Conservation (phyloP, 2,888 invertebrate genomes). For the Clunio marinus region DNA sequence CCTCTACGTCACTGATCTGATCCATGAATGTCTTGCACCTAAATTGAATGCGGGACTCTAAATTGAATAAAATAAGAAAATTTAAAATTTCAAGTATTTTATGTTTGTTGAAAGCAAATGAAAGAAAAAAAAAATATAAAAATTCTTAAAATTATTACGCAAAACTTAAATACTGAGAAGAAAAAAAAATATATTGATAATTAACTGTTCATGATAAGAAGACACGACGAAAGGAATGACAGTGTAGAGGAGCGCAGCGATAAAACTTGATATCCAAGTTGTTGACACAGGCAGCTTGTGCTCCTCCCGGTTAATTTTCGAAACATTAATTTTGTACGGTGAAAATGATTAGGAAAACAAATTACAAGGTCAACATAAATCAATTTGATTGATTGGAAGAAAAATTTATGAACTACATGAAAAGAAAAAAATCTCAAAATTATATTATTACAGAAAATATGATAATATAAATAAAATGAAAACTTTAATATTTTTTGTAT, state of each 20-base stretch:
- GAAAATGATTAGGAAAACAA: slow-evolving; percentile 36
- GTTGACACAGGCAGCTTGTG: not conserved
- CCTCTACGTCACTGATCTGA: not conserved
- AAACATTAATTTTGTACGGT: slow-evolving; percentile 37
- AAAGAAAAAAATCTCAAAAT: slow-evolving; percentile 38
- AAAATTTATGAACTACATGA: slow-evolving; percentile 14
- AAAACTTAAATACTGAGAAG: slow-evolving; percentile 9
- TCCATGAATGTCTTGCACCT: not conserved
- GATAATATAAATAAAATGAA: slow-evolving; percentile 36
- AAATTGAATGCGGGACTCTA: not conserved
- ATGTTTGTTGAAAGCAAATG: slow-evolving; percentile 16
- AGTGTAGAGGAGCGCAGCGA: slow-evolving; percentile 18
- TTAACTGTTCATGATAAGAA: slow-evolving; percentile 15
- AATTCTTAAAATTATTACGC: slow-evolving; percentile 21
- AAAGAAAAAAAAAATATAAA: not conserved
- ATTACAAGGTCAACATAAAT: slow-evolving; percentile 36
- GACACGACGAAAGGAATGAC: slow-evolving; percentile 15
- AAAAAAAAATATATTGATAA: slow-evolving; percentile 12
- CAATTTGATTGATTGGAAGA: slow-evolving; percentile 38
- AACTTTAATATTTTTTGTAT: not conserved
- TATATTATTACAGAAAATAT: slow-evolving; percentile 37
- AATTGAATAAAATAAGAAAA: not conserved
- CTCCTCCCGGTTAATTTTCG: slow-evolving; percentile 12
- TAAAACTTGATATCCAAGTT: not conserved
- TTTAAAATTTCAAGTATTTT: slow-evolving; percentile 8